phyloP scores from a whole-genome alignment of 1,140 invertebrate species.

The Drosophila littoralis region DNA sequence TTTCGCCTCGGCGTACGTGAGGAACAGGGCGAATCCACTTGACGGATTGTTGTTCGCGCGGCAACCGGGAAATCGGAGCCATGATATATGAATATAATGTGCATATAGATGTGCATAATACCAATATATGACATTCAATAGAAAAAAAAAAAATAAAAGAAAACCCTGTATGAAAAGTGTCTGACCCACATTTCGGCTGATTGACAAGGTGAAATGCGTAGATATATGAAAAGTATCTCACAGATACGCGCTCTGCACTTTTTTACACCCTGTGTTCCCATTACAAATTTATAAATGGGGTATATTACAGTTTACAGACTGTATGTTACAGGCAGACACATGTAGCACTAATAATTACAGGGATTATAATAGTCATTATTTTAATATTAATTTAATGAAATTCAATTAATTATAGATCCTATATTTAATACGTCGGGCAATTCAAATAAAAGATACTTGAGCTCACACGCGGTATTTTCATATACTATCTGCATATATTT shows the following conservation, averaged over 20 bases:
- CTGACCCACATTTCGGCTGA: slow-evolving; percentile 50
- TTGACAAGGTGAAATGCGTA: slow-evolving; percentile 46
- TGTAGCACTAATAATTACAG: too few species aligned
- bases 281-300: not conserved
- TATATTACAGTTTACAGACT: not conserved
- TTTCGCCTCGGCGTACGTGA: slow-evolving; percentile 62
- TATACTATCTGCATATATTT: not conserved
- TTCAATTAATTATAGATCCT: too few species aligned
- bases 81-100: slow-evolving; percentile 12
- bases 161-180: slow-evolving; percentile 13
- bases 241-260: slow-evolving; percentile 13
- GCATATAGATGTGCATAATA: slow-evolving; percentile 1
- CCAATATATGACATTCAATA: slow-evolving; percentile 7
- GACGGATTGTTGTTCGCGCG: slow-evolving; percentile 20
- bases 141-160: not conserved
- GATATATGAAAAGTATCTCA: slow-evolving; percentile 32
- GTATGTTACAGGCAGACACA: too few species aligned
- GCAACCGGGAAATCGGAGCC: slow-evolving; percentile 5
- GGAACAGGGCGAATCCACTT: slow-evolving; percentile 64
- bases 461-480: too few species aligned
- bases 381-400: too few species aligned
- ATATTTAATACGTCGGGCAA: too few species aligned
- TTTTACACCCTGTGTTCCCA: not conserved
- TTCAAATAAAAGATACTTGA: too few species aligned
- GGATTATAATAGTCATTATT: too few species aligned